A percentile compares a stretch with the other conserved stretches of the same genome.
These are phyloP conservation scores for Epizoanthus ramosus DNA, from an alignment of 92 coral and sea anemone genomes.

Conservation along the genomic window DNA sequence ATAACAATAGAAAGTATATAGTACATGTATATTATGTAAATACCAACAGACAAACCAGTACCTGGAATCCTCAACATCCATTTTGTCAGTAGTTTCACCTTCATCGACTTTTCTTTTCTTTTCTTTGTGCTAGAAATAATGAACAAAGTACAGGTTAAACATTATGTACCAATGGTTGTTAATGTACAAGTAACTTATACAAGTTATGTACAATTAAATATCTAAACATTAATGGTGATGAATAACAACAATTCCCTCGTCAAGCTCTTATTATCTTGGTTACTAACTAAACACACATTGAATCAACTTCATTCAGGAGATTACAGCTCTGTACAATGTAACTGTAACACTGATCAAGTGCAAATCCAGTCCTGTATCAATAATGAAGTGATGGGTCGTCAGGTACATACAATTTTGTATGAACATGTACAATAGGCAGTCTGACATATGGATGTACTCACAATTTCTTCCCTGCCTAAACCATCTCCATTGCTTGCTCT, in stretches of 20 bases:
- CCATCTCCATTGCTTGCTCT: background rate
- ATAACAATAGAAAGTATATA: background rate
- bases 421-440: background rate
- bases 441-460: background rate
- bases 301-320: no score
- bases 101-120: conserved; percentile 26
- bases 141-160: background rate
- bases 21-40: background rate
- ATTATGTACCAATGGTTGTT: background rate
- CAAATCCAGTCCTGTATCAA: no score
- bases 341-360: no score
- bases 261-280: no score
- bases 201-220: no score
- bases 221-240: no score
- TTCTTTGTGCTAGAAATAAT: background rate
- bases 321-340: no score
- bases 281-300: no score
- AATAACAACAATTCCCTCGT: no score
- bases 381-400: no score
- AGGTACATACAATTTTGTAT: background rate
- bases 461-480: background rate
- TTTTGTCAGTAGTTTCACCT: background rate
- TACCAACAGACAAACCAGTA: background rate
- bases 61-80: conserved; percentile 15
- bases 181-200: no score